Percentiles rank a stretch among this genome's conserved stretches.
phyloP scores from a whole-genome alignment of 37 sponge, comb jelly and placozoan species.

The Hexactinellida sp. region DNA sequence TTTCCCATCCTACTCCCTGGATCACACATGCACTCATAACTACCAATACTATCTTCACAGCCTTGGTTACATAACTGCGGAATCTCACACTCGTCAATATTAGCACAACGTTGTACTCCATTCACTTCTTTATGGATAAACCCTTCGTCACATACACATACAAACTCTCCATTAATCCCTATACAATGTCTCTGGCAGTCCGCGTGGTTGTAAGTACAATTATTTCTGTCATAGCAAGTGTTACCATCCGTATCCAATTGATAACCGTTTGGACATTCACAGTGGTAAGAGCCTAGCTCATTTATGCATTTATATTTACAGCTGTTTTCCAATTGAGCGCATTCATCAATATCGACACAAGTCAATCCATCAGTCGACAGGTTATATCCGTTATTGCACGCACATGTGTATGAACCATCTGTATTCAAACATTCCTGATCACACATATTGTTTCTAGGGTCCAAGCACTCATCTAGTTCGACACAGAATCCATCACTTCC shows the following conservation, averaged over 20 bases:
- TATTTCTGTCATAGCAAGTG: not conserved
- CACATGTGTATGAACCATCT: not conserved
- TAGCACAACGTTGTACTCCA: not conserved
- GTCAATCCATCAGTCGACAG: not conserved
- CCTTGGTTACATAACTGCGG: constrained; percentile 12
- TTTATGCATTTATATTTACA: not conserved
- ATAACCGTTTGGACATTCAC: not conserved
- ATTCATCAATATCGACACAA: not conserved
- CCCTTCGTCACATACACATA: not conserved
- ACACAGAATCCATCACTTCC: not conserved
- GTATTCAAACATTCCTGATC: not conserved
- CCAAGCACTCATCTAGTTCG: not conserved
- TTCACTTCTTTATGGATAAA: not conserved
- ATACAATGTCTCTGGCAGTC: not conserved
- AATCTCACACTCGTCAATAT: constrained; percentile 8
- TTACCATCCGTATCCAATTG: not conserved
- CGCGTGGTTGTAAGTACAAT: not conserved
- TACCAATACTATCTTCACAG: not conserved
- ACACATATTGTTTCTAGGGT: not conserved
- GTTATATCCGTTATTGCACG: not conserved
- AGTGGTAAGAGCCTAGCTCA: not conserved
- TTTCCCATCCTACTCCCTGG: not conserved
- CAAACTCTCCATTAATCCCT: not conserved
- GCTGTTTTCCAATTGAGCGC: not conserved
- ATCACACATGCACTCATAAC: not conserved